Evolutionary conservation across 2,888 invertebrate species (phyloP).

Genomic region (Diaperis boleti): DNA sequence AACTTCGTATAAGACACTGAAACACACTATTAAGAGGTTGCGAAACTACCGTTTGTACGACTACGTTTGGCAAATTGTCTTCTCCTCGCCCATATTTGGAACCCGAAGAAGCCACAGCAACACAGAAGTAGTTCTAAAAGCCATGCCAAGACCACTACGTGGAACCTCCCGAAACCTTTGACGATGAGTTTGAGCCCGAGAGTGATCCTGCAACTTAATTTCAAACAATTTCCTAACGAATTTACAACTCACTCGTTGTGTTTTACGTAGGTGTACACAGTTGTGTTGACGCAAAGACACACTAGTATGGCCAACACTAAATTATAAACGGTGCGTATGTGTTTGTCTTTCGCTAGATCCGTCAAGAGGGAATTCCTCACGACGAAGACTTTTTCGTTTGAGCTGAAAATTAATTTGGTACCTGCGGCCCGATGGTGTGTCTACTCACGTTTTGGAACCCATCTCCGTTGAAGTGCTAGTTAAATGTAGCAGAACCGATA

Average conservation of each 20-base stretch:
- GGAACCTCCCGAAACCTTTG: slow-evolving; percentile 72
- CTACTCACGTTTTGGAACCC: background rate
- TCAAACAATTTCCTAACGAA: background rate
- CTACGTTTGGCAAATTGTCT: background rate
- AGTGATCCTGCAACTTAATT: slow-evolving; percentile 63
- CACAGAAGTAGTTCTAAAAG: slow-evolving; percentile 66
- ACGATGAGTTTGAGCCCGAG: slow-evolving; percentile 73
- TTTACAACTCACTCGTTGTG: background rate
- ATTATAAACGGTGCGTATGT: background rate
- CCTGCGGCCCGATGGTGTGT: background rate
- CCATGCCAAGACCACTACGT: slow-evolving; percentile 72
- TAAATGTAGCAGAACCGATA: too few species aligned
- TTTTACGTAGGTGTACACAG: background rate
- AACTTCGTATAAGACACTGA: background rate
- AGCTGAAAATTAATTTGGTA: background rate
- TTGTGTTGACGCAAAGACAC: background rate
- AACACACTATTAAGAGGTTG: too few species aligned
- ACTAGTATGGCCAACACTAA: background rate
- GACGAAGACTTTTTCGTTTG: background rate
- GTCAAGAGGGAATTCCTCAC: background rate
- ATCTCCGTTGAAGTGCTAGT: too few species aligned
- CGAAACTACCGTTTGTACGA: too few species aligned
- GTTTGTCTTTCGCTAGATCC: background rate
- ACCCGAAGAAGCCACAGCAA: slow-evolving; percentile 64
- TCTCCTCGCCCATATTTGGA: slow-evolving; percentile 65